These are phyloP conservation scores for Lingula anatina DNA, from an alignment of 2,888 invertebrate genomes.

Conservation along the genomic window DNA sequence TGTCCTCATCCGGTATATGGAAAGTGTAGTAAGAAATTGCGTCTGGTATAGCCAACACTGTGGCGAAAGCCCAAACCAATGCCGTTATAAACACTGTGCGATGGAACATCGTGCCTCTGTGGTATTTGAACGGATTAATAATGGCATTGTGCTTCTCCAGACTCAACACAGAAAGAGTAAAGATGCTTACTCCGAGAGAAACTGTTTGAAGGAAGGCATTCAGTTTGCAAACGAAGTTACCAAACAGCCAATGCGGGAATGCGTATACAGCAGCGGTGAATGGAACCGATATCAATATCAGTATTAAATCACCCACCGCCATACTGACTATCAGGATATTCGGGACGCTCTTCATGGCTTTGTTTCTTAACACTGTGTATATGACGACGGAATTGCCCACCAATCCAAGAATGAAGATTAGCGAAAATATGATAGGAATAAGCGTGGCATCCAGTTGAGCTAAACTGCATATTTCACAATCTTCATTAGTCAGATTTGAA, in stretches of 20 bases:
- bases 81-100: slow-evolving; percentile 63
- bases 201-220: slow-evolving; percentile 84
- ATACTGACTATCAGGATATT: slow-evolving; percentile 78
- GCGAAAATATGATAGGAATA: slow-evolving; percentile 73
- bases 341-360: slow-evolving; percentile 79
- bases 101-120: slow-evolving; percentile 63
- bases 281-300: slow-evolving; percentile 77
- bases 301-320: slow-evolving; percentile 76
- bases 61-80: slow-evolving; percentile 63
- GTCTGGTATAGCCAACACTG: slow-evolving; percentile 73
- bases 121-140: slow-evolving; percentile 79
- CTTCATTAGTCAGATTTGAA: too few relatives aligned
- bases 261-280: slow-evolving; percentile 80
- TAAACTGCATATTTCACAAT: too few relatives aligned
- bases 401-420: slow-evolving; percentile 77
- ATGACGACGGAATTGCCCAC: slow-evolving; percentile 79
- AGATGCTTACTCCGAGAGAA: slow-evolving; percentile 87
- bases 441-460: slow-evolving; percentile 67
- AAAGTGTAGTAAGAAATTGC: slow-evolving; percentile 63
- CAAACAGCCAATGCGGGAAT: slow-evolving; percentile 85
- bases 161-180: slow-evolving; percentile 83
- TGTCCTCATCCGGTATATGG: too few relatives aligned
- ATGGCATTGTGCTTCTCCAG: slow-evolving; percentile 88
- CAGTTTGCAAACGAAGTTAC: slow-evolving; percentile 67
- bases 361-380: slow-evolving; percentile 70